Conservation (phyloP, 2,888 invertebrate species). For the Nineta flava region DNA sequence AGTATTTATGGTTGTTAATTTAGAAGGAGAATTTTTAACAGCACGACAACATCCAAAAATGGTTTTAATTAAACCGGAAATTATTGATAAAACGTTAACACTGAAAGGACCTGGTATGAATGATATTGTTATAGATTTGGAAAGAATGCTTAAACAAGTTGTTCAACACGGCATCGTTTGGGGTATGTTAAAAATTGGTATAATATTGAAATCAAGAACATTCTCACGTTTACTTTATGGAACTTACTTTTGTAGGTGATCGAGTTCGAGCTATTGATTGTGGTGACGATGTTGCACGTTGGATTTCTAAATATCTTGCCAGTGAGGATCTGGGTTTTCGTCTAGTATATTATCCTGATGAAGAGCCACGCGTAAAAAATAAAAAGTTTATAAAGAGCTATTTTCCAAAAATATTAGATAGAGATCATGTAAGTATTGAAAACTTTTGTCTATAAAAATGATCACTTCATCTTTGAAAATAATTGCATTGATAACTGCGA, state of each 20-base stretch:
- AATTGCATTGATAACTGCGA: too few species aligned
- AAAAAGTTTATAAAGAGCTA: slow-evolving; percentile 18
- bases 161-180: slow-evolving; percentile 35
- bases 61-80: slow-evolving; percentile 32
- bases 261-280: slow-evolving; percentile 50
- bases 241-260: slow-evolving; percentile 13
- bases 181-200: slow-evolving; percentile 26
- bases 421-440: slow-evolving; percentile 8
- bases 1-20: slow-evolving; percentile 38
- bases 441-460: too few species aligned
- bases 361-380: slow-evolving; percentile 23
- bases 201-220: too few species aligned
- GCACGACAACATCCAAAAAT: slow-evolving; percentile 37
- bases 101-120: slow-evolving; percentile 37
- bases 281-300: slow-evolving; percentile 51
- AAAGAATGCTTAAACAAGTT: slow-evolving; percentile 20
- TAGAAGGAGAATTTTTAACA: slow-evolving; percentile 38
- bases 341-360: slow-evolving; percentile 42
- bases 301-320: slow-evolving; percentile 48
- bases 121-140: slow-evolving; percentile 35
- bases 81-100: slow-evolving; percentile 34
- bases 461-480: too few species aligned
- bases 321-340: slow-evolving; percentile 33
- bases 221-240: neutral
- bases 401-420: slow-evolving; percentile 16